A percentile compares a stretch with the other conserved stretches of the same genome.
Evolutionary conservation across 2,888 invertebrate species (phyloP).

Genomic region (Drepanosiphum platanoidis): DNA sequence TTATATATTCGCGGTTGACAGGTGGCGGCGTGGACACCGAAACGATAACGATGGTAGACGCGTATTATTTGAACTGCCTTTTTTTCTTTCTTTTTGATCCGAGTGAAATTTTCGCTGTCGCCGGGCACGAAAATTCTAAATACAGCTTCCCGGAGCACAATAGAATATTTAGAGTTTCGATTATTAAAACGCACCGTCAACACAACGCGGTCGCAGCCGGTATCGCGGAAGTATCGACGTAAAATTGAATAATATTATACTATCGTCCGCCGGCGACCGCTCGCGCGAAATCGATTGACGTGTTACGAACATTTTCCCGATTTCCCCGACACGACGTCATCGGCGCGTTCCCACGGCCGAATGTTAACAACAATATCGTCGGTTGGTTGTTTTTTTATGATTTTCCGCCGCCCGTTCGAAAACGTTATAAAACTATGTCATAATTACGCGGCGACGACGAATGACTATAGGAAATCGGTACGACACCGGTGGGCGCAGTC

Average conservation of each 20-base stretch:
- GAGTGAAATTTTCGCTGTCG: background rate
- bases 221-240: background rate
- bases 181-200: background rate
- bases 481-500: background rate
- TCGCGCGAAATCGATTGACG: constrained; percentile 1
- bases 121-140: background rate
- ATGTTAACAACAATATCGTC: constrained; percentile 11
- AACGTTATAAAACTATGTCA: background rate
- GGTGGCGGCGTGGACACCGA: background rate
- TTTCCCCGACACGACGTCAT: background rate
- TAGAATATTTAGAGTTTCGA: too few species aligned
- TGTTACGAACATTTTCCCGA: constrained; percentile 21
- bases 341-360: constrained; percentile 11
- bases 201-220: background rate
- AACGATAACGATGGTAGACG: too few species aligned
- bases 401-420: background rate
- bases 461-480: too few species aligned
- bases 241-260: background rate
- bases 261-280: background rate
- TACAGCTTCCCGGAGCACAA: background rate
- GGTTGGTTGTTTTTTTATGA: too few species aligned
- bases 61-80: too few species aligned
- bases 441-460: background rate
- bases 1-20: background rate
- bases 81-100: background rate